These are phyloP conservation scores for Anadara kagoshimensis DNA, from an alignment of 1,140 invertebrate species.

Conservation along the genomic window DNA sequence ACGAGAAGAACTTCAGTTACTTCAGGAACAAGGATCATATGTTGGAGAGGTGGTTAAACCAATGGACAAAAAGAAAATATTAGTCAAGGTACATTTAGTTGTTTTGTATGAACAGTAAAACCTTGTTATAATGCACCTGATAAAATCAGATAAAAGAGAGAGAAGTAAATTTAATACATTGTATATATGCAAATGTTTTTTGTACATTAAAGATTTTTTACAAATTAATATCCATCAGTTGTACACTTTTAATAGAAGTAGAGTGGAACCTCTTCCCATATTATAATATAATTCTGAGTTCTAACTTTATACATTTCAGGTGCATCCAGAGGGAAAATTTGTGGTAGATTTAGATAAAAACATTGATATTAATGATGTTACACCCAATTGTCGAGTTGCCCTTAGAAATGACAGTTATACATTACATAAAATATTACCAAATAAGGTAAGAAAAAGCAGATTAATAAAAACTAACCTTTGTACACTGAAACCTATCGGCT, in stretches of 20 bases:
- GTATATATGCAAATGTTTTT: too few species aligned
- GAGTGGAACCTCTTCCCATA: too few species aligned
- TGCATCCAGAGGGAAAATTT: constrained; percentile 99
- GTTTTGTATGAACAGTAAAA: neutral
- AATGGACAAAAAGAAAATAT: constrained; percentile 99
- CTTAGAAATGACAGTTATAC: constrained; percentile 99
- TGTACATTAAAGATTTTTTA: too few species aligned
- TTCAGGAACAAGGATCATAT: constrained; percentile 99
- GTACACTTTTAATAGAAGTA: too few species aligned
- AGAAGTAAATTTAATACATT: too few species aligned
- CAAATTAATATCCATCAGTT: too few species aligned
- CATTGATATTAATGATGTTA: constrained; percentile 98
- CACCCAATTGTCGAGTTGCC: constrained; percentile 97
- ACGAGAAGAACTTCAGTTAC: constrained; percentile 95
- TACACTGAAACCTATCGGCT: neutral
- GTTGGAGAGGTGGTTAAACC: constrained; percentile 99
- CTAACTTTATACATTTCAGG: constrained; percentile 72
- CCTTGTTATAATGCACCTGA: too few species aligned
- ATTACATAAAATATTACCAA: constrained; percentile 98
- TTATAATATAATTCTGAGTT: too few species aligned
- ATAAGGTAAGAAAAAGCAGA: constrained; percentile 82
- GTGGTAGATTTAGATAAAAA: constrained; percentile 99
- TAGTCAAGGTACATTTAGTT: constrained; percentile 92
- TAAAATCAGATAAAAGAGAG: too few species aligned
- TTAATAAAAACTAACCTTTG: neutral